Evolutionary conservation across 2,113 vertebrate species (phyloP), one percentile per base, ranked within the genome.

Genomic region (Crocuta crocuta): DNA sequence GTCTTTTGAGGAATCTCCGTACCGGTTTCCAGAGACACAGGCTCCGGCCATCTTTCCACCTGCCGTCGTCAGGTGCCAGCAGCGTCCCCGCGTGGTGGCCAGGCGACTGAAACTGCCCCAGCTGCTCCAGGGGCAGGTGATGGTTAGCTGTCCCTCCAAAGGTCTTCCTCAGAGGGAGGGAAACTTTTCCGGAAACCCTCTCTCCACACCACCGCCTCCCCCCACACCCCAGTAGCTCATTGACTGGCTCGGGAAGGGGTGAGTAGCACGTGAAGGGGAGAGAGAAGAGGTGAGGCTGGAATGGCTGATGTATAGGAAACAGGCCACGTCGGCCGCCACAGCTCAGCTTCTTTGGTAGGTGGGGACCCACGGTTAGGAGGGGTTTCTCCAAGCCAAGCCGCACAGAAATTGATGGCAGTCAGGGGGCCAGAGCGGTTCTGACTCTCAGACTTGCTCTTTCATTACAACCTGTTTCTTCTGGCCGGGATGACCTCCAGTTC

Each of bases 211-310:
- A 23, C 58, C 58, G 8, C 58, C 58, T 23, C 1, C 58, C 58
- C 58, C 21, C 21, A 0, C 58, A 2, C 7, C 7, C 58, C n/a
- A 73, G 8, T 8, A 23, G 58, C 58, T 61, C 58, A 61, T 1
- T 61, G 58, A 61, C 58, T 2, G 2, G 21, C 58, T 61, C 10
- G 33, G 85, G 85, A 19, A 58, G 65, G 33, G 61, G 21, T 31
- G 78, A 2, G 5, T 9, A 19, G 66, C 43, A 19, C 12, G 7
- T 39, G 53, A 43, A 73, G 66, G 39, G 63, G 35, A 33, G 53
- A 31, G 53, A 31, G 68, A 35, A 61, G 81, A 23, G 33, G 65
- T 80, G 35, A 71, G 33, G 19, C 35, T 8, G 3, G 23, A 28
- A n/a, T 1, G 13, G 65, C 35, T 28, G 55, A 9, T 19, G 19